phyloP scores from a whole-genome alignment of 2,113 vertebrate species.

The Barbus barbus region DNA sequence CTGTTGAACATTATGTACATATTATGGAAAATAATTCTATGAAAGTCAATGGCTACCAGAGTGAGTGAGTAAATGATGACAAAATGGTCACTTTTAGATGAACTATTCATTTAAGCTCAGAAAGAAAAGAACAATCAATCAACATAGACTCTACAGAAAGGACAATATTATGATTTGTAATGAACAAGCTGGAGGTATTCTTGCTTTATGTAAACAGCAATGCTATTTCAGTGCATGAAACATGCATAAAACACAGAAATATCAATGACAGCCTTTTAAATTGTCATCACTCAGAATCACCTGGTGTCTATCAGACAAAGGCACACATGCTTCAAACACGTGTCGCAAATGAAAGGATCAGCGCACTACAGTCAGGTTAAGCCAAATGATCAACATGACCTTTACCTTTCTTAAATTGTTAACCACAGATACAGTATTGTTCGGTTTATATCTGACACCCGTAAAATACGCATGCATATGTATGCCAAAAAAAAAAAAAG shows the following conservation, averaged over 20 bases:
- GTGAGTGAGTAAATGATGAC: too few relatives aligned
- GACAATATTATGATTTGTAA: too few relatives aligned
- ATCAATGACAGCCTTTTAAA: not conserved
- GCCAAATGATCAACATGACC: not conserved
- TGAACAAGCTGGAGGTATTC: not conserved
- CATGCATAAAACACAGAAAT: not conserved
- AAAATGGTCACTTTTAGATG: too few relatives aligned
- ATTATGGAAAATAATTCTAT: too few relatives aligned
- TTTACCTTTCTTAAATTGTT: not conserved
- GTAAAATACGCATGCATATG: too few relatives aligned
- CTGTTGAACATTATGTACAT: too few relatives aligned
- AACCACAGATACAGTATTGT: not conserved
- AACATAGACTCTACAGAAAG: not conserved
- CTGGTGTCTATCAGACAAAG: not conserved
- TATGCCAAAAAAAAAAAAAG: too few relatives aligned
- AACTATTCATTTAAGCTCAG: not conserved
- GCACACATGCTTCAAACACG: not conserved
- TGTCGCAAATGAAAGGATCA: not conserved
- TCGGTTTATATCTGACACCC: too few relatives aligned
- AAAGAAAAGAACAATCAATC: not conserved
- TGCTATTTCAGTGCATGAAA: not conserved
- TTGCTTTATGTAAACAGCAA: not conserved
- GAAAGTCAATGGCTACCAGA: too few relatives aligned
- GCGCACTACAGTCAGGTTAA: not conserved
- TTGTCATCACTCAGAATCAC: not conserved